Evolutionary conservation across 2,797 vertebrate genomes (phyloP), one percentile per base, ranked within the genome.

Genomic region (Petrocephalus sullivani): DNA sequence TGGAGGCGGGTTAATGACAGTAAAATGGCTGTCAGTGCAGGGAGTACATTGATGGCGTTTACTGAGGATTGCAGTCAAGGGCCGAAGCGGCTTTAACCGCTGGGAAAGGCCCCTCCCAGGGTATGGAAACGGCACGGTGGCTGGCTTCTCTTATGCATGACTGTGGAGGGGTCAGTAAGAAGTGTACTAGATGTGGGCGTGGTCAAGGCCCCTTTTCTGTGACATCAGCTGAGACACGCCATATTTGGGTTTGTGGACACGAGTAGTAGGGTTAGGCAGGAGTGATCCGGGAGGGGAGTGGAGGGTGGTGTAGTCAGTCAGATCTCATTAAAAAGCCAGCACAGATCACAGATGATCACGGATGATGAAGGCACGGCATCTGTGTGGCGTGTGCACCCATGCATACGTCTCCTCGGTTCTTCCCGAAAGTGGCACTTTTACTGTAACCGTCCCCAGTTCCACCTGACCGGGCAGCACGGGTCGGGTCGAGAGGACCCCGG

Each of bases 111-210:
- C 90, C 89, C 89, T 89, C 91, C 90, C 21, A 4, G 14, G 33
- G 14, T 60, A 33, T 53, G 46, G 1, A 46, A 23, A 21, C 81
- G 37, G 89, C 19, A 88, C 92, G 92, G 92, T 93, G 91, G 93
- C 93, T 92, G 94, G 86, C 92, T 94, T 95, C 91, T 91, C 87
- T 97, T 95, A 95, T 94, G 91, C 94, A 96, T 95, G 90, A 92
- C 92, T 84, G 92, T 89, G 91, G 94, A 91, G 93, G 93, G 91
- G 93, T 93, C 95, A 96, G 96, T 95, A 96, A 96, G 96, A 96
- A 96, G 96, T 96, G 96, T 94, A 94, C 60, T 61, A 93, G 91
- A 90, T 89, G 89, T 78, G 87, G 89, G 49, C 89, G 91, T 89
- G 92, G 93, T 94, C 94, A 92, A 92, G 91, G 90, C 94, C 94